Base-by-base conservation (phyloP, 2,888 invertebrate species). In the Caenorhabditis zanzibari region DNA sequence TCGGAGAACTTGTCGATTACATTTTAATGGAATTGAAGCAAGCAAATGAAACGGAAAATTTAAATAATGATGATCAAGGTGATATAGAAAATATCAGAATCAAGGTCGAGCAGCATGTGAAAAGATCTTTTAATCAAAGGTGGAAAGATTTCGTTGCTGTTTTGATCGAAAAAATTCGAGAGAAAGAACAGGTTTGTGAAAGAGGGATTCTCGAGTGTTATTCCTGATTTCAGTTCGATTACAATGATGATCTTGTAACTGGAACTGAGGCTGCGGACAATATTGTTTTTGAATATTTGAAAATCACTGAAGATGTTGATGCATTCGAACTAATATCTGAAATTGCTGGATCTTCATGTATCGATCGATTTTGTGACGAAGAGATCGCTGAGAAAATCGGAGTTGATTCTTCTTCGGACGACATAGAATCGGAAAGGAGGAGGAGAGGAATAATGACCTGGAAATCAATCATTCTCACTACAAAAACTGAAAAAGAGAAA, bases 321-420 rank as follows among this genome's bases (percentile, higher is more conserved):
- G 74, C 74, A n/a, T 83, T 83, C 41, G 79, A 79, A 28, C 41
- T 83, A 22, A n/a, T 83, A 4, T 49, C 71, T 12, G 83, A 83
- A 38, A 71, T 83, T 7, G 69, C 77, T n/a, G 66, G 28, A 24
- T 16, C 7, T 0, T 26, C n/a, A 0, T 32, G 52, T n/a, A 66
- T 77, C 14, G 77, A 79, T 9, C 26, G 56, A 9, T 79, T 79
- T 63, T 83, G 83, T 49, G 71, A 83, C 52, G 83, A 83, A 26
- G 75, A 75, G 24, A 71, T 83, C 32, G 35, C 61, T 1, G 38
- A 68, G n/a, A 49, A 79, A 19, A 82, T 82, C 22, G 58, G n/a
- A n/a, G 19, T 74, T 4, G 77, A 77, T n/a, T 5, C 35, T 4
- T 6, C 19, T 14, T 58, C 59, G 1, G 49, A 63, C n/a, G 38